Conservation (phyloP, 2,113 vertebrate genomes). For the Uria lomvia region DNA sequence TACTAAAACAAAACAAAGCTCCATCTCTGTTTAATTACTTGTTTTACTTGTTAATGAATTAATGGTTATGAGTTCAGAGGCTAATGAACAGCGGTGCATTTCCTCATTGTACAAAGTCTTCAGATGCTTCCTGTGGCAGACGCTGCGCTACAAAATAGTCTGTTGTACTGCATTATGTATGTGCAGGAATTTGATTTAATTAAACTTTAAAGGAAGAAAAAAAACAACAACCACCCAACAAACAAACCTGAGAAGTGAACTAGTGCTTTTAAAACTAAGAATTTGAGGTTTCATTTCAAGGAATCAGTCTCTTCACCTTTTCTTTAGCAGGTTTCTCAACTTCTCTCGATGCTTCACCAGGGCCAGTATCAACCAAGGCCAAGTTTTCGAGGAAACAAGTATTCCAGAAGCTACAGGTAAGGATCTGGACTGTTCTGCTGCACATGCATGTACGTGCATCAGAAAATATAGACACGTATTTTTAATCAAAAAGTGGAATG, state of each 20-base stretch:
- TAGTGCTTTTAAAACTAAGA: neutral
- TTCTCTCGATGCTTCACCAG: constrained; percentile 99
- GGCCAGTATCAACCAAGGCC: constrained; percentile 98
- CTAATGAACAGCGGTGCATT: neutral
- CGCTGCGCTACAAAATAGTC: neutral
- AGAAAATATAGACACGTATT: neutral
- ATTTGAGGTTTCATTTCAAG: constrained; percentile 3
- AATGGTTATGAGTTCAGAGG: neutral
- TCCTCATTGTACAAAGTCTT: neutral
- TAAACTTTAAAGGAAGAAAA: neutral
- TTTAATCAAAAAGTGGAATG: neutral
- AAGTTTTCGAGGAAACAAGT: constrained; percentile 98
- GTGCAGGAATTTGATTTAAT: neutral
- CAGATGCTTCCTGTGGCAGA: neutral
- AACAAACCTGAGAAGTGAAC: neutral
- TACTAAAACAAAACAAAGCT: neutral
- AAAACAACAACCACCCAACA: neutral
- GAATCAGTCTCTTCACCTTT: constrained; percentile 57
- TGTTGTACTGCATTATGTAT: neutral
- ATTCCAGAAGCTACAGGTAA: constrained; percentile 98
- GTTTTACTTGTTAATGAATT: constrained; percentile 2
- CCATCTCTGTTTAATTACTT: neutral
- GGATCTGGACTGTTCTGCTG: neutral
- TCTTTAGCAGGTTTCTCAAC: constrained; percentile 97
- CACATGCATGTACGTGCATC: accelerated